phyloP scores from a whole-genome alignment of 1,140 invertebrate species.

The Octopus bimaculoides region DNA sequence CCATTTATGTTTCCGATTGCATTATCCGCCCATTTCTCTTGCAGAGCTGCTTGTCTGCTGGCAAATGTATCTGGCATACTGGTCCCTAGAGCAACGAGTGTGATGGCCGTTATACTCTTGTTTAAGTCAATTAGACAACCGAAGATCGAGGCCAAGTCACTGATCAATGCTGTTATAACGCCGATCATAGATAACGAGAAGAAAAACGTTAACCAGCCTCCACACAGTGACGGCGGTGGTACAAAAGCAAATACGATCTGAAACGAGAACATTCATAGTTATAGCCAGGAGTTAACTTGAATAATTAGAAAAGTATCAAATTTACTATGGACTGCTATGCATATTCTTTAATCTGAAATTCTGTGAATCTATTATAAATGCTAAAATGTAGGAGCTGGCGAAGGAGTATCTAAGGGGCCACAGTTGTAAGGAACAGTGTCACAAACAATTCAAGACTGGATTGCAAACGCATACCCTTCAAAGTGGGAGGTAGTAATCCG shows the following conservation, averaged over 20 bases:
- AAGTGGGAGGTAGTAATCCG: no score
- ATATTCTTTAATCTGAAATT: not conserved
- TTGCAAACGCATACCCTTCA: no score
- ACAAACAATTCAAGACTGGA: no score
- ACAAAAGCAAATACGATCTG: constrained; percentile 66
- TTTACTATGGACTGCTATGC: not conserved
- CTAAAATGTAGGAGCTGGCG: not conserved
- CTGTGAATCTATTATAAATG: not conserved
- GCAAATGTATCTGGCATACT: constrained; percentile 70
- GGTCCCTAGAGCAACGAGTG: constrained; percentile 72
- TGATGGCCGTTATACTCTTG: constrained; percentile 67
- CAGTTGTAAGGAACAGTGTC: not conserved
- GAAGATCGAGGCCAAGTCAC: constrained; percentile 67
- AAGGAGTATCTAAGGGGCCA: not conserved
- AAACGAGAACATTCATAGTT: constrained; percentile 18
- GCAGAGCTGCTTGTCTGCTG: constrained; percentile 57
- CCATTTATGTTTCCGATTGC: constrained; percentile 62
- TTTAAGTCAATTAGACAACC: constrained; percentile 66
- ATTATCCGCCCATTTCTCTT: constrained; percentile 61
- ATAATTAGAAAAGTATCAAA: not conserved
- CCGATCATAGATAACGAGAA: constrained; percentile 64
- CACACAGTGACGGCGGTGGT: constrained; percentile 63
- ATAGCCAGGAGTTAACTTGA: not conserved
- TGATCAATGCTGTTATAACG: constrained; percentile 66
- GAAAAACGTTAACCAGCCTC: constrained; percentile 68